Conservation (phyloP, 2,888 invertebrate genomes). For the Stenichneumon culpator region DNA sequence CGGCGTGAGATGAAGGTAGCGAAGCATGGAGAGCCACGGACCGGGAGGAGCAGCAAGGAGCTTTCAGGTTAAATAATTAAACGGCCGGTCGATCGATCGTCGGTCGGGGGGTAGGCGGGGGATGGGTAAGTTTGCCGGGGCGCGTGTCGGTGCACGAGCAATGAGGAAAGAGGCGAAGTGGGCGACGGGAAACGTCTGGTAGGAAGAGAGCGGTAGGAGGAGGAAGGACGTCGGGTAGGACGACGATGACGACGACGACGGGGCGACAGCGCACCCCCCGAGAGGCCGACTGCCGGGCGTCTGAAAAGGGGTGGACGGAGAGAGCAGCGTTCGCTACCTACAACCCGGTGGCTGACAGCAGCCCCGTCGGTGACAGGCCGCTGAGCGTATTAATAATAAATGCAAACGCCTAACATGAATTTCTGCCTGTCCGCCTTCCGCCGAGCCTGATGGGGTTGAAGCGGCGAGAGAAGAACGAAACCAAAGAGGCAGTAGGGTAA, state of each 20-base stretch:
- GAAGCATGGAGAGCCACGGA: slow-evolving; percentile 12
- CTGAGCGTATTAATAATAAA: slow-evolving; percentile 84
- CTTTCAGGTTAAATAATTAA: slow-evolving; percentile 80
- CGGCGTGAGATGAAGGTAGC: slow-evolving; percentile 51
- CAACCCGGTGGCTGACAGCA: slow-evolving; percentile 80
- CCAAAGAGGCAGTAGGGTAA: slow-evolving; percentile 43
- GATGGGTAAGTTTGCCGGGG: slow-evolving; percentile 52
- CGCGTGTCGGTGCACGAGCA: slow-evolving; percentile 65
- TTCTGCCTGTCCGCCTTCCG: slow-evolving; percentile 75
- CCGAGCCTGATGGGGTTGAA: slow-evolving; percentile 44
- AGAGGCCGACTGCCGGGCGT: slow-evolving; percentile 70
- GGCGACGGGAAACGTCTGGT: slow-evolving; percentile 57
- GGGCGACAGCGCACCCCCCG: slow-evolving; percentile 57
- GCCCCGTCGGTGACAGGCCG: slow-evolving; percentile 79
- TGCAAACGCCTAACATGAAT: slow-evolving; percentile 84
- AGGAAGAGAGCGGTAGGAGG: slow-evolving; percentile 58
- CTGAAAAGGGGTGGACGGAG: slow-evolving; percentile 63
- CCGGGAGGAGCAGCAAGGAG: slow-evolving; percentile 44
- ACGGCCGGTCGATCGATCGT: slow-evolving; percentile 72
- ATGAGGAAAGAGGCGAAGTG: slow-evolving; percentile 59
- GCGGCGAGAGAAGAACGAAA: slow-evolving; percentile 33
- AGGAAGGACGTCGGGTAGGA: slow-evolving; percentile 63
- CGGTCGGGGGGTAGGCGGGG: background rate
- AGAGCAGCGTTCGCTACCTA: slow-evolving; percentile 60
- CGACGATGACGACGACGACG: slow-evolving; percentile 61